phyloP scores from a whole-genome alignment of 2,797 vertebrate genomes.

The Microcaecilia unicolor region DNA sequence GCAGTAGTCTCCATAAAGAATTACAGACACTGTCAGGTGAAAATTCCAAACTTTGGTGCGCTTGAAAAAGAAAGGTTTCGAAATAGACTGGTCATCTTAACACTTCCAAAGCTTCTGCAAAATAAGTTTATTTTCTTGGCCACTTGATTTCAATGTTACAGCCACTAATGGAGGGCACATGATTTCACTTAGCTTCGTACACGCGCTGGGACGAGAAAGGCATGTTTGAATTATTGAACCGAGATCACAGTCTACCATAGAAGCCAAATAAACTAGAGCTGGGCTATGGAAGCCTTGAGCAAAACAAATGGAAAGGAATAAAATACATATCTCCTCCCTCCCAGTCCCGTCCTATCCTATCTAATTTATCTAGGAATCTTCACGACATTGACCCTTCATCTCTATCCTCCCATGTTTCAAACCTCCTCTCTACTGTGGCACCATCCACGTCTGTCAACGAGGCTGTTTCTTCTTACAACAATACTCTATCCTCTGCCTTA shows the following conservation, averaged over 20 bases:
- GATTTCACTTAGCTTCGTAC: constrained; percentile 15
- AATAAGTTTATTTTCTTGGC: constrained; percentile 39
- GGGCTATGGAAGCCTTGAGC: constrained; percentile 6
- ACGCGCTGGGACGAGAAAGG: constrained; percentile 18
- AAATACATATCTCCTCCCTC: not conserved
- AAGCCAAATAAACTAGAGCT: constrained; percentile 10
- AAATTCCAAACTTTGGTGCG: constrained; percentile 64
- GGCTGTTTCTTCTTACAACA: no score
- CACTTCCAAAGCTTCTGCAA: constrained; percentile 54
- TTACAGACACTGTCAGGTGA: constrained; percentile 60
- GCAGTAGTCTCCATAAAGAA: constrained; percentile 61
- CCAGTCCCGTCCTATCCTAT: no score
- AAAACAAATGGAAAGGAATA: not conserved
- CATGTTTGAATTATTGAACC: constrained; percentile 22
- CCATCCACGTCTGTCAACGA: no score
- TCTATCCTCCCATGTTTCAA: no score
- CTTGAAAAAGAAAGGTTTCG: constrained; percentile 64
- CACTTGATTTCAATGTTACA: constrained; percentile 13
- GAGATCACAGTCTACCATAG: constrained; percentile 11
- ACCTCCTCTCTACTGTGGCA: no score
- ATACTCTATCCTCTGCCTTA: no score
- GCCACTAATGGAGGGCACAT: constrained; percentile 34
- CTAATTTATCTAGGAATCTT: no score
- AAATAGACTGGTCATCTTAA: constrained; percentile 61
- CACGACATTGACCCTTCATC: no score